Base-by-base conservation (phyloP, 2,797 vertebrate species). In the Taeniopygia guttata region DNA sequence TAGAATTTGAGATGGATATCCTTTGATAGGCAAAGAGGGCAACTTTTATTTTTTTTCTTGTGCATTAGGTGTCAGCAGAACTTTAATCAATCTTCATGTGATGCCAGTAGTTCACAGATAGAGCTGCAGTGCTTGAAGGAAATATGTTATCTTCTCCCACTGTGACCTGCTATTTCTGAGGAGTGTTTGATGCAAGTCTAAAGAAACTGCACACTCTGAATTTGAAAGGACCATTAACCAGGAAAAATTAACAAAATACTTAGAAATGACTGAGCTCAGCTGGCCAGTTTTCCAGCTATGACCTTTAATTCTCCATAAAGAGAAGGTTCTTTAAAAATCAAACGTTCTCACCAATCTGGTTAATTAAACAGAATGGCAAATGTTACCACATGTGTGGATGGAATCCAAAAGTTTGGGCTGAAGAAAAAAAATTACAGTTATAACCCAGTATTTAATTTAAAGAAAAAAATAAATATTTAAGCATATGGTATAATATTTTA, bases 241-340 rank as follows among this genome's bases (percentile, higher is more conserved):
- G 45, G 83, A 93, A 94, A 93, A 95, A 95, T 93, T 91, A 97
- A 95, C 81, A 95, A 92, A 93, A 90, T 56, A 69, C 23, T 34
- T 13, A 46, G 90, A 81, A 94, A 88, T 66, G 22, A 85, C 70
- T 54, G 36, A 90, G 59, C 54, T 91, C 2, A 3, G 88, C 59
- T 84, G 86, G 94, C 75, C 75, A 43, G 58, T 55, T 94, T 96
- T 80, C 54, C 23, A 76, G 36, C 63, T 73, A 43, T 72, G 69
- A 92, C 73, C 70, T 95, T 96, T 94, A 93, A 83, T 77, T 85
- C 63, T 69, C 38, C 40, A 84, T 18, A 34, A 95, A 94, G 63
- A 88, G 80, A 94, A 92, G 63, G 76, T 30, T 29, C 27, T 83
- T 68, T 67, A 77, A 91, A 93, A 91, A 58, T 60, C 69, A 91